Evolutionary conservation across 2,797 vertebrate species (phyloP).

Genomic region (Rhabdophis nuchalis): DNA sequence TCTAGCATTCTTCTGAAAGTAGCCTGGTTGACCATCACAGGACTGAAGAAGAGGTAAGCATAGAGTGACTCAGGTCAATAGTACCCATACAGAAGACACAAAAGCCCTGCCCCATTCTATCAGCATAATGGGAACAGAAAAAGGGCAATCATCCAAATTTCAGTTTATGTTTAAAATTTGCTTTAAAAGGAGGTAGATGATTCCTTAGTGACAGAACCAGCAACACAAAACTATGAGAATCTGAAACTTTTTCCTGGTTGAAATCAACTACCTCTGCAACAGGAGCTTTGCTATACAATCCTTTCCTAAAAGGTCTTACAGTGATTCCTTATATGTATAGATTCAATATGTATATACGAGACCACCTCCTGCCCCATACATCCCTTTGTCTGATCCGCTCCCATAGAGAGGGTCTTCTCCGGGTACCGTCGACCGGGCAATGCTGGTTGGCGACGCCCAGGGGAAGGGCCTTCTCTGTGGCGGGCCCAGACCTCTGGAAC

Average conservation of each 20-base stretch:
- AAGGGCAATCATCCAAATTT: neutral
- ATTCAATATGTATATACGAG: too few species aligned
- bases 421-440: too few species aligned
- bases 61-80: neutral
- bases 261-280: neutral
- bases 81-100: neutral
- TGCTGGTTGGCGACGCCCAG: too few species aligned
- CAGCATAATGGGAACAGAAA: neutral
- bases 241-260: neutral
- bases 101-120: neutral
- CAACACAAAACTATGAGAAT: neutral
- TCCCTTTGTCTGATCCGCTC: too few species aligned
- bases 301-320: neutral
- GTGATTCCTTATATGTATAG: neutral
- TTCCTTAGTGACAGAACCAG: neutral
- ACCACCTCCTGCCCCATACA: too few species aligned
- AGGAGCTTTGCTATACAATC: neutral
- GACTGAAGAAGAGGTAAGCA: neutral
- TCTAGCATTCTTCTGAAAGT: neutral
- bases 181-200: neutral
- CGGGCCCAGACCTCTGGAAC: too few species aligned
- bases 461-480: too few species aligned
- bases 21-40: neutral
- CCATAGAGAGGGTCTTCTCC: too few species aligned
- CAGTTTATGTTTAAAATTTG: neutral